phyloP scores from a whole-genome alignment of 2,113 vertebrate species.

The Cromileptes altivelis region DNA sequence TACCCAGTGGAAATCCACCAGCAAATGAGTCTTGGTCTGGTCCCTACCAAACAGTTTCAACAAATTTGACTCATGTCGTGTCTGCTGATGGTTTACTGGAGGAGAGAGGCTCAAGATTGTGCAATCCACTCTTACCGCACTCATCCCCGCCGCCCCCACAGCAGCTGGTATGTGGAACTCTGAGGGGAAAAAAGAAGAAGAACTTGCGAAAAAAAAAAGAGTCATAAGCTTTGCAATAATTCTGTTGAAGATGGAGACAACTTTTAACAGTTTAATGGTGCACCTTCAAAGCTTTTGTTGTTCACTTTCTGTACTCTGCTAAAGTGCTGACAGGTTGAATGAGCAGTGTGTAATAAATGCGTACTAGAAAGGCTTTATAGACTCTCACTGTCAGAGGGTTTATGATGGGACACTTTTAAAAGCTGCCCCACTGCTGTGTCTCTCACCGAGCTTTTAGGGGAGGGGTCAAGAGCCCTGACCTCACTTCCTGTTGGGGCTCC shows the following conservation, averaged over 20 bases:
- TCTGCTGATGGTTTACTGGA: constrained; percentile 36
- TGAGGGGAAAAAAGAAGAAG: constrained; percentile 28
- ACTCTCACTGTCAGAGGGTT: constrained; percentile 62
- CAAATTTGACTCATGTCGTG: constrained; percentile 51
- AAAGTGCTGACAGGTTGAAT: constrained; percentile 28
- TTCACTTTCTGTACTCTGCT: neutral
- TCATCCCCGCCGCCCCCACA: constrained; percentile 37
- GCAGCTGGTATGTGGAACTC: constrained; percentile 51
- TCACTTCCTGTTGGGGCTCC: constrained; percentile 87
- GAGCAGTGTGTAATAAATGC: constrained; percentile 32
- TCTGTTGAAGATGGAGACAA: constrained; percentile 9
- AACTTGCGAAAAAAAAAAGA: constrained; percentile 19
- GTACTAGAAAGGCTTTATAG: constrained; percentile 62
- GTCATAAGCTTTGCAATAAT: constrained; percentile 12
- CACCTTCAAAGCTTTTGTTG: neutral
- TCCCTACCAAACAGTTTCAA: constrained; percentile 31
- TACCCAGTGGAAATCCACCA: neutral
- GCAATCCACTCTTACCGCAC: constrained; percentile 53
- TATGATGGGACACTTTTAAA: constrained; percentile 69
- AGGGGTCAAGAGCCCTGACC: constrained; percentile 85
- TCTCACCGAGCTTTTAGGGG: constrained; percentile 71
- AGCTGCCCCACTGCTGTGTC: constrained; percentile 63
- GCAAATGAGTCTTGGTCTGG: constrained; percentile 26
- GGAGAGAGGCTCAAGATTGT: constrained; percentile 41
- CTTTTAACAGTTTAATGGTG: neutral